A percentile compares a stretch with the other conserved stretches of the same genome.
phyloP scores from a whole-genome alignment of 2,888 invertebrate genomes.

The Philopedon plagiatum region DNA sequence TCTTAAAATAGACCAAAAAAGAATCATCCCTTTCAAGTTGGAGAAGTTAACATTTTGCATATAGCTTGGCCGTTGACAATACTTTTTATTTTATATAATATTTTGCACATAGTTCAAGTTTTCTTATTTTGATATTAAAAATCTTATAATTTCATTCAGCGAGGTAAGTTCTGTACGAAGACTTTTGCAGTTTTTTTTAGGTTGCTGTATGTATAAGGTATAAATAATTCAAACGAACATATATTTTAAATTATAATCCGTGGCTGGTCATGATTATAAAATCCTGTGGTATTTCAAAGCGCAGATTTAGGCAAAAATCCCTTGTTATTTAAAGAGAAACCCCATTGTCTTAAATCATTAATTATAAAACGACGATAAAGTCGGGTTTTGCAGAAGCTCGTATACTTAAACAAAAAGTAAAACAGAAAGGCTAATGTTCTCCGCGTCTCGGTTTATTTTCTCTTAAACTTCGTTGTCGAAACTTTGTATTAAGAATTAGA shows the following conservation, averaged over 20 bases:
- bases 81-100: too few relatives aligned
- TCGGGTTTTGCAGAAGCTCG: constrained; percentile 13
- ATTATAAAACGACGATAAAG: constrained; percentile 28
- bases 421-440: constrained; percentile 28
- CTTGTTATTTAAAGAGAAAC: constrained; percentile 4
- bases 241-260: background rate
- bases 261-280: background rate
- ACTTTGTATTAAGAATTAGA: constrained; percentile 29
- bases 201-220: too few relatives aligned
- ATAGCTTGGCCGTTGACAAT: too few relatives aligned
- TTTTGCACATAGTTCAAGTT: too few relatives aligned
- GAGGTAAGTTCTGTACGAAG: too few relatives aligned
- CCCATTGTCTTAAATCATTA: constrained; percentile 26
- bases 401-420: constrained; percentile 26
- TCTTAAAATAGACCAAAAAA: too few relatives aligned
- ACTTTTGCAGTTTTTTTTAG: too few relatives aligned
- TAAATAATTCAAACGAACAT: background rate
- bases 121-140: too few relatives aligned
- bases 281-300: background rate
- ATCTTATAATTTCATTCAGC: too few relatives aligned
- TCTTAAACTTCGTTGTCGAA: constrained; percentile 27
- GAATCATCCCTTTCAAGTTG: too few relatives aligned
- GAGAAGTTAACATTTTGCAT: too few relatives aligned
- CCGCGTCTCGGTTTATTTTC: constrained; percentile 22
- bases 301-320: background rate